phyloP scores from a whole-genome alignment of 2,797 vertebrate genomes.

The Pseudomugil tenellus region DNA sequence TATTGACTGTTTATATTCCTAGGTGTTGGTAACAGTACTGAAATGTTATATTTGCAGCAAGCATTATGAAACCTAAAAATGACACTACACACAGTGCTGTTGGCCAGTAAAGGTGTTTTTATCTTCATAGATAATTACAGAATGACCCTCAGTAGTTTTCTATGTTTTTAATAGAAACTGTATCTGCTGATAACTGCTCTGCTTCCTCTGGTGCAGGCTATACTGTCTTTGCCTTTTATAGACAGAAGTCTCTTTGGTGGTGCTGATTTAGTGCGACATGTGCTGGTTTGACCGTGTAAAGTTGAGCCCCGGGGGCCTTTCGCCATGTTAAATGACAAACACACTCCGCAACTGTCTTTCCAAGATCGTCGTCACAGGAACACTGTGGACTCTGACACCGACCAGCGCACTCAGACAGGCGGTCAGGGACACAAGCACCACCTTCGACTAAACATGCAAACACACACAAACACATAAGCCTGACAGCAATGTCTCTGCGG shows the following conservation, averaged over 20 bases:
- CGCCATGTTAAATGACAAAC: slow-evolving; percentile 69
- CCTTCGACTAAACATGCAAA: slow-evolving; percentile 60
- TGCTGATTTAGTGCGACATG: slow-evolving; percentile 68
- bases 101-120: too few species aligned
- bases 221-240: slow-evolving; percentile 6
- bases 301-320: slow-evolving; percentile 64
- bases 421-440: slow-evolving; percentile 60
- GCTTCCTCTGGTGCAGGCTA: slow-evolving; percentile 9
- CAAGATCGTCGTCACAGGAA: slow-evolving; percentile 74
- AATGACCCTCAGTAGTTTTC: too few species aligned
- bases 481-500: slow-evolving; percentile 64
- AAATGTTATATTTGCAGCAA: too few species aligned
- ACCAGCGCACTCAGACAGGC: slow-evolving; percentile 52
- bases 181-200: not conserved
- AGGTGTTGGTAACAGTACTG: too few species aligned
- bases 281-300: slow-evolving; percentile 61
- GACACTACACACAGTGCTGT: too few species aligned
- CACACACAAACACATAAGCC: slow-evolving; percentile 49
- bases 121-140: too few species aligned
- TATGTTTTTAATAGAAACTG: not conserved
- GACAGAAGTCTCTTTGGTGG: slow-evolving; percentile 25
- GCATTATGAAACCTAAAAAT: too few species aligned
- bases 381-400: slow-evolving; percentile 72
- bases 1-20: too few species aligned
- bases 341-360: slow-evolving; percentile 61